Evolutionary conservation across 2,888 invertebrate species (phyloP).

Genomic region (Patella ulyssiponensis): DNA sequence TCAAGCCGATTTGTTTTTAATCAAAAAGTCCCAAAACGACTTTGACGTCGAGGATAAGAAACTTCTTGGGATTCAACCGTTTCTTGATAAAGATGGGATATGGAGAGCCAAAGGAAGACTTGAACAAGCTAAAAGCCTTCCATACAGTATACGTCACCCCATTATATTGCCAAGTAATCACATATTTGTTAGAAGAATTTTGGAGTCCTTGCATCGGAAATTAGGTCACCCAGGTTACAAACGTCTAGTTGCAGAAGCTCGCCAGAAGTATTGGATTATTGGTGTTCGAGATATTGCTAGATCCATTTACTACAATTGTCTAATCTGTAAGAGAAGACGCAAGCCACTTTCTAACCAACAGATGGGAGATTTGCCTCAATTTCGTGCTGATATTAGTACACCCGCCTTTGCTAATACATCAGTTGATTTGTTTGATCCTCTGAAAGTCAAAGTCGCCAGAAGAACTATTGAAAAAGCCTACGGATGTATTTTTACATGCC

Average conservation of each 20-base stretch:
- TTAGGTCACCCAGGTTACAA: neutral
- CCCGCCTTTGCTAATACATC: neutral
- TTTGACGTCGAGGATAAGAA: neutral
- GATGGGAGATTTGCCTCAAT: neutral
- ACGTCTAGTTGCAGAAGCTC: neutral
- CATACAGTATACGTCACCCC: neutral
- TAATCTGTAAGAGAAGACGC: neutral
- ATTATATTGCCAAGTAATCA: neutral
- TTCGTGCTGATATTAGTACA: neutral
- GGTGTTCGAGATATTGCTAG: neutral
- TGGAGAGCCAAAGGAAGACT: neutral
- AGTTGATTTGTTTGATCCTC: neutral
- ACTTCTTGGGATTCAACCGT: neutral
- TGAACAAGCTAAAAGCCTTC: neutral
- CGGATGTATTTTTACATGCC: conserved; percentile 6
- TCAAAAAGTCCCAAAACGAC: neutral
- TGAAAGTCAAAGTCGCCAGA: neutral
- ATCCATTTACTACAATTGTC: neutral
- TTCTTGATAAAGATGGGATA: neutral
- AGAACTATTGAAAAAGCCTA: neutral
- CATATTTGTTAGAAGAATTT: neutral
- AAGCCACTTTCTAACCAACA: neutral
- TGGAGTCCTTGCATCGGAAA: neutral
- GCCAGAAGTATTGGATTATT: neutral
- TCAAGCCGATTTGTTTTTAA: neutral